Conservation (phyloP, 2,888 invertebrate species). For the Selenia dentaria region DNA sequence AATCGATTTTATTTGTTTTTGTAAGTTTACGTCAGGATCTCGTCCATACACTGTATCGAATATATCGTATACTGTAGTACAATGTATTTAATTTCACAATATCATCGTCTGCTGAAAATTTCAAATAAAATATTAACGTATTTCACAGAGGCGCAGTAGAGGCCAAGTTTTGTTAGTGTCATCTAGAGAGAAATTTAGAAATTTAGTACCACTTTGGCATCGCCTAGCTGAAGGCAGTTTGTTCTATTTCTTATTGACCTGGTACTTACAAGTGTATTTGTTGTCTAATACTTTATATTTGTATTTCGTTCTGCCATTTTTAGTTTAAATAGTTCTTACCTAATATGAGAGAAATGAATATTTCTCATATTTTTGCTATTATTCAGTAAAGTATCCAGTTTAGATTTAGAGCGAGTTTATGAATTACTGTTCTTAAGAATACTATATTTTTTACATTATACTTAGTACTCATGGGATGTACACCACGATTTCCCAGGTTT, state of each 20-base stretch:
- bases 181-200: constrained; percentile 71
- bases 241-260: constrained; percentile 37
- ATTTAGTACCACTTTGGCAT: constrained; percentile 60
- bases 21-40: too few relatives aligned
- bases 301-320: constrained; percentile 23
- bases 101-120: neutral
- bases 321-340: constrained; percentile 19
- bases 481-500: too few relatives aligned
- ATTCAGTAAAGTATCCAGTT: too few relatives aligned
- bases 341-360: constrained; percentile 16
- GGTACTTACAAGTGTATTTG: constrained; percentile 28
- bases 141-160: constrained; percentile 44
- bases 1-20: too few relatives aligned
- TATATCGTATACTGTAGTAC: too few relatives aligned
- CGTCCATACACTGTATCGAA: too few relatives aligned
- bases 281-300: constrained; percentile 28
- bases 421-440: too few relatives aligned
- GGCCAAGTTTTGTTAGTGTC: constrained; percentile 68
- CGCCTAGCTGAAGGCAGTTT: constrained; percentile 48
- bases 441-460: too few relatives aligned
- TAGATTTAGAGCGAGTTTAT: too few relatives aligned
- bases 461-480: too few relatives aligned
- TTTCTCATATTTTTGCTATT: constrained; percentile 1
- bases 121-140: constrained; percentile 33
- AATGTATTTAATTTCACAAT: too few relatives aligned